These are phyloP conservation scores for Aplocera efformata DNA, from an alignment of 2,888 invertebrate genomes.

Conservation along the genomic window DNA sequence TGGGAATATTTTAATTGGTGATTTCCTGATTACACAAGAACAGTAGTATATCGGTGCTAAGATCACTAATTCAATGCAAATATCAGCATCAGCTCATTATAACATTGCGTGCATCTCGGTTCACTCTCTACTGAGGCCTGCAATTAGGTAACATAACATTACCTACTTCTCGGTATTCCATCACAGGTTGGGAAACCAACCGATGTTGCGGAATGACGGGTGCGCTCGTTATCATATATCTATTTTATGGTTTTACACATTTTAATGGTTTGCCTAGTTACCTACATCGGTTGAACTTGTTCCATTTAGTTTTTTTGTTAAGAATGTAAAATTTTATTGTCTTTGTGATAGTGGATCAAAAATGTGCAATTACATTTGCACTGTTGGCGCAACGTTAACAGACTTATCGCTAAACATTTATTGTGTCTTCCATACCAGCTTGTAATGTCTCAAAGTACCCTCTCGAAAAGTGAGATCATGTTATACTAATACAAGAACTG, in stretches of 20 bases:
- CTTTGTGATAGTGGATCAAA: too few relatives aligned
- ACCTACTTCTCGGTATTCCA: constrained; percentile 45
- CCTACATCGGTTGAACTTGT: too few relatives aligned
- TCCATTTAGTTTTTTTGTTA: too few relatives aligned
- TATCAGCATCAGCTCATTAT: constrained; percentile 34
- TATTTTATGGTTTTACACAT: constrained; percentile 8
- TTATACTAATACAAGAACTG: too few relatives aligned
- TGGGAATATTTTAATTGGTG: too few relatives aligned
- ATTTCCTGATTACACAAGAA: not conserved
- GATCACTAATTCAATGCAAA: constrained; percentile 15
- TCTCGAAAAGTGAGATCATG: too few relatives aligned
- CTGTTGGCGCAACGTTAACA: too few relatives aligned
- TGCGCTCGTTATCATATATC: constrained; percentile 7
- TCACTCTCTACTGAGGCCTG: constrained; percentile 44
- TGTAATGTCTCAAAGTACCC: too few relatives aligned
- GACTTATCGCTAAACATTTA: too few relatives aligned
- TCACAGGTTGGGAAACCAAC: constrained; percentile 45
- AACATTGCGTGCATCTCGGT: constrained; percentile 40
- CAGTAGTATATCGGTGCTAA: not conserved
- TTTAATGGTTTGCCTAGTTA: not conserved
- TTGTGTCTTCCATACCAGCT: too few relatives aligned
- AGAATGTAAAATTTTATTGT: too few relatives aligned
- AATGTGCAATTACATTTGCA: too few relatives aligned
- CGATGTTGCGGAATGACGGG: constrained; percentile 27
- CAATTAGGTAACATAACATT: constrained; percentile 56